Conservation (phyloP, 2,888 invertebrate species). For the Dinocampus coccinellae region DNA sequence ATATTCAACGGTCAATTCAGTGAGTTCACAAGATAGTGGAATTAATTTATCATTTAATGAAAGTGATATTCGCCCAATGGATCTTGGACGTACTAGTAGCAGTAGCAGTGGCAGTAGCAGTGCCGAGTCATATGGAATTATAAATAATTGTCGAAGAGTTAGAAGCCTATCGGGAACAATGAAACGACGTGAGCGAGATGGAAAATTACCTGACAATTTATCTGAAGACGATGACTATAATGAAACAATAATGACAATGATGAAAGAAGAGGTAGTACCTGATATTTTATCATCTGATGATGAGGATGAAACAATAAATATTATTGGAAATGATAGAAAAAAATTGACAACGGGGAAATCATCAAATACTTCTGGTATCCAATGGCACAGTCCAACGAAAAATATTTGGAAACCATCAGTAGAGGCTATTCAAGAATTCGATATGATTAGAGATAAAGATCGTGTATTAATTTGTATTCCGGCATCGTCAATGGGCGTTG, state of each 20-base stretch:
- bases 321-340: constrained; percentile 51
- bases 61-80: constrained; percentile 72
- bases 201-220: constrained; percentile 56
- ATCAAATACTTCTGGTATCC: constrained; percentile 62
- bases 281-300: constrained; percentile 37
- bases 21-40: constrained; percentile 84
- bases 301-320: constrained; percentile 31
- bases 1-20: constrained; percentile 78
- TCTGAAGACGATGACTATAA: constrained; percentile 59
- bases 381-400: constrained; percentile 85
- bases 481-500: constrained; percentile 42
- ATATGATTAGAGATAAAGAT: constrained; percentile 88
- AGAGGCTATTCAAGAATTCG: constrained; percentile 85
- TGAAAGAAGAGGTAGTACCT: constrained; percentile 47
- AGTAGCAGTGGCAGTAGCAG: constrained; percentile 60
- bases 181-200: constrained; percentile 45
- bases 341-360: constrained; percentile 61
- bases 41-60: constrained; percentile 82
- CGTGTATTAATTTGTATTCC: constrained; percentile 87
- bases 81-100: constrained; percentile 59
- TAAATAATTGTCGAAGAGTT: constrained; percentile 49
- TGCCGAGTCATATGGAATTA: constrained; percentile 56
- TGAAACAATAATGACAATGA: constrained; percentile 41
- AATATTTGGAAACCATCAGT: constrained; percentile 85
- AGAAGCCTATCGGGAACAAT: constrained; percentile 43